These are phyloP conservation scores for Ascidia mentula DNA, from an alignment of 23 tunicate species.

Conservation along the genomic window DNA sequence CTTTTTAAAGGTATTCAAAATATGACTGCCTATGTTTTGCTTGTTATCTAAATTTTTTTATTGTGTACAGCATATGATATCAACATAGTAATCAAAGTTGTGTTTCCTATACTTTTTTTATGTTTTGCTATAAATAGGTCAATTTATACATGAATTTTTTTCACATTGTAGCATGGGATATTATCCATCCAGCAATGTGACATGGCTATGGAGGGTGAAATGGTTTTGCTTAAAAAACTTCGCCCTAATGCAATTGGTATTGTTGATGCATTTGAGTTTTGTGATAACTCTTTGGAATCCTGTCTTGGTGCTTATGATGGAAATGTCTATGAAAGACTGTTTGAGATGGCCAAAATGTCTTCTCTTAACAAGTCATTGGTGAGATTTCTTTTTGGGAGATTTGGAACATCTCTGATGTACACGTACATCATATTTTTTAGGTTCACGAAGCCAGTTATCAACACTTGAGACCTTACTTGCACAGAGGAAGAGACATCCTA, in stretches of 20 bases:
- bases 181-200: slow-evolving; percentile 17
- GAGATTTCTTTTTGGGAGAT: background rate
- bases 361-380: slow-evolving; percentile 56
- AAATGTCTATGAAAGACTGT: slow-evolving; percentile 76
- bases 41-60: background rate
- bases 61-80: background rate
- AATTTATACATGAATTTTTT: background rate
- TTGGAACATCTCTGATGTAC: background rate
- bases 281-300: slow-evolving; percentile 43
- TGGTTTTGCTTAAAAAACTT: slow-evolving; percentile 19
- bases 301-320: slow-evolving; percentile 93
- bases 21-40: too few relatives aligned
- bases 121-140: too few relatives aligned
- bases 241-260: slow-evolving; percentile 60
- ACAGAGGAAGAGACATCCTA: slow-evolving; percentile 54
- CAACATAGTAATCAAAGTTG: background rate
- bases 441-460: slow-evolving; percentile 53
- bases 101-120: background rate
- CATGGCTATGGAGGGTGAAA: slow-evolving; percentile 40
- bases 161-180: slow-evolving; percentile 8
- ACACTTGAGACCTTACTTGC: slow-evolving; percentile 31
- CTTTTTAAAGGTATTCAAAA: slow-evolving; percentile 81
- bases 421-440: slow-evolving; percentile 13
- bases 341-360: slow-evolving; percentile 60
- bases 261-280: slow-evolving; percentile 86